A percentile compares a stretch with the other conserved stretches of the same genome.
Conservation (phyloP, 2,113 vertebrate species). For the Microcebus griseorufus region DNA sequence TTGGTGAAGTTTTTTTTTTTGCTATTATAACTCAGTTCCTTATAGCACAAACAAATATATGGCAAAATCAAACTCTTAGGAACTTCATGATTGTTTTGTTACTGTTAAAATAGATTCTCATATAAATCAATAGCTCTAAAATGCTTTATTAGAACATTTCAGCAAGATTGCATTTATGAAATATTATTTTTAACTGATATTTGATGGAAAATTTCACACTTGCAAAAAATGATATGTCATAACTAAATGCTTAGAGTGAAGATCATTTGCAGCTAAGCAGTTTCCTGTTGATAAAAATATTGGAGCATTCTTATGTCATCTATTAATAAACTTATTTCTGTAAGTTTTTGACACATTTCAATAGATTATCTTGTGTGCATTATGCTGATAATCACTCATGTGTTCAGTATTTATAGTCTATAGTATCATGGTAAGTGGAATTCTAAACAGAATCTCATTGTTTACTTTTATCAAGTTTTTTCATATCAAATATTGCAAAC, state of each 20-base stretch:
- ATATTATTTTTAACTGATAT: background rate
- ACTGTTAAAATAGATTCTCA: background rate
- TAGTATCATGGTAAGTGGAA: background rate
- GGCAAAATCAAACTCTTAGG: background rate
- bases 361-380: background rate
- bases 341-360: constrained; percentile 40
- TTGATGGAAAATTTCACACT: constrained; percentile 49
- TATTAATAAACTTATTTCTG: constrained; percentile 55
- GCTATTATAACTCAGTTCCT: background rate
- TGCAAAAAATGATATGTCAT: background rate
- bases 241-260: background rate
- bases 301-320: constrained; percentile 6
- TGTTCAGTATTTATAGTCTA: constrained; percentile 8
- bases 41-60: background rate
- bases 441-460: background rate
- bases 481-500: constrained; percentile 13
- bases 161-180: background rate
- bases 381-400: background rate
- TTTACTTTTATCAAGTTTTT: constrained; percentile 32
- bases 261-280: constrained; percentile 27
- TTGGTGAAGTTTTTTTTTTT: background rate
- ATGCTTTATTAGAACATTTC: background rate
- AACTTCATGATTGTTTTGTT: background rate
- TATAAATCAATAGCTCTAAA: background rate
- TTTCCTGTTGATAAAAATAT: constrained; percentile 54